A percentile compares a stretch with the other conserved stretches of the same genome.
Evolutionary conservation across 2,797 vertebrate species (phyloP).

Genomic region (Cacajao melanocephalus): DNA sequence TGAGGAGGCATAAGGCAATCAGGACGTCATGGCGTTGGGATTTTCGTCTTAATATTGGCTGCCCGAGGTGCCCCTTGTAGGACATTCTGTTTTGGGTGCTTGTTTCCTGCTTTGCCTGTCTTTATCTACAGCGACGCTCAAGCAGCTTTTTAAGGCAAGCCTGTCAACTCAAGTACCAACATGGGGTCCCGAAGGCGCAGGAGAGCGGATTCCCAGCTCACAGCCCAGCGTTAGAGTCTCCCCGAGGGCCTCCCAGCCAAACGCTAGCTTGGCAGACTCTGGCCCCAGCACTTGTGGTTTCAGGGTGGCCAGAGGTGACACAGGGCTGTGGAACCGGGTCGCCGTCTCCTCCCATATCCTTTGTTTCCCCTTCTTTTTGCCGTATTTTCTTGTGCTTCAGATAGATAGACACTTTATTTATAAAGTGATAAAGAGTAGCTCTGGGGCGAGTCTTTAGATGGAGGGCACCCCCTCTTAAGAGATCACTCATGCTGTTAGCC

Average conservation of each 20-base stretch:
- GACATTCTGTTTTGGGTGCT: not conserved
- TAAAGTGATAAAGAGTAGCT: not conserved
- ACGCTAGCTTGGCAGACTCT: not conserved
- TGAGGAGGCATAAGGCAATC: not conserved
- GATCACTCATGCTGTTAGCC: not conserved
- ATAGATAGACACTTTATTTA: not conserved
- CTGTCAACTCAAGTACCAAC: not conserved
- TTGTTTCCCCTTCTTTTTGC: not conserved
- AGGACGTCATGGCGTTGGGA: not conserved
- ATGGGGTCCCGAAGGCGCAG: not conserved
- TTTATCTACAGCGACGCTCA: not conserved
- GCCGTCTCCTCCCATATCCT: not conserved
- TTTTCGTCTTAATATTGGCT: not conserved
- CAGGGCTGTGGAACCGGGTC: not conserved
- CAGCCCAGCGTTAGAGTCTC: not conserved
- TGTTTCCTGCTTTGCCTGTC: conserved; percentile 9
- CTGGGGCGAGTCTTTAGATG: not conserved
- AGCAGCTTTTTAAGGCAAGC: not conserved
- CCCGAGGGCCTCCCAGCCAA: accelerated
- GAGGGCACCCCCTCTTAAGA: not conserved
- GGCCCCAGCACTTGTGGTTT: not conserved
- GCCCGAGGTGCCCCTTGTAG: not conserved
- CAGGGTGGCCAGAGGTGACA: not conserved
- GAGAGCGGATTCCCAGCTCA: not conserved
- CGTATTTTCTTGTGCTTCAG: not conserved